Evolutionary conservation across 1,140 invertebrate genomes (phyloP).

Genomic region (Maniola jurtina): DNA sequence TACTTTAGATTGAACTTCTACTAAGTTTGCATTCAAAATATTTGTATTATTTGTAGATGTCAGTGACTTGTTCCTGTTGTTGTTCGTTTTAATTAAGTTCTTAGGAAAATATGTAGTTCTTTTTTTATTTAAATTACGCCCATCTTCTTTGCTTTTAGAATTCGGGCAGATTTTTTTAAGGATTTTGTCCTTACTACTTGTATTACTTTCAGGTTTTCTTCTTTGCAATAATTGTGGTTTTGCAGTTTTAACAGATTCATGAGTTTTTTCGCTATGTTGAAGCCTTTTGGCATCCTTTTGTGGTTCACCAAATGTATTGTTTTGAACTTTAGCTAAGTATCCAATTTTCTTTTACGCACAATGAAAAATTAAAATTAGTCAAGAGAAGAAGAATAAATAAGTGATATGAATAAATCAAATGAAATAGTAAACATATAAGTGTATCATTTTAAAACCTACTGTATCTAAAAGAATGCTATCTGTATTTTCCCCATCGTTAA

Average conservation of each 20-base stretch:
- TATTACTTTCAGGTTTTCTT: not conserved
- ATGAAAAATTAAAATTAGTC: not conserved
- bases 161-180: not conserved
- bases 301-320: not conserved
- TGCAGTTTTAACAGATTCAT: not conserved
- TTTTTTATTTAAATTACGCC: constrained; percentile 1
- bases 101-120: not conserved
- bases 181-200: not conserved
- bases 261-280: not conserved
- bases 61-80: not conserved
- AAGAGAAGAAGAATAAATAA: not conserved
- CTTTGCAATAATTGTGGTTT: not conserved
- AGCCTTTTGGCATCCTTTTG: not conserved
- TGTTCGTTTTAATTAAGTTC: not conserved
- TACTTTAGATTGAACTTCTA: not conserved
- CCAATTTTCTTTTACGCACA: constrained; percentile 2
- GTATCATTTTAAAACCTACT: not conserved
- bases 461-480: not conserved
- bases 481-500: not conserved
- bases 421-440: not conserved
- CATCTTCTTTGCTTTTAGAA: constrained; percentile 5
- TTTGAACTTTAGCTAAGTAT: not conserved
- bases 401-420: not conserved
- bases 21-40: constrained; percentile 3
- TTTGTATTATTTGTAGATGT: constrained; percentile 2